These are phyloP conservation scores for Sinocyclocheilus maitianheensis DNA, from an alignment of 2,113 vertebrate species.

Conservation along the genomic window DNA sequence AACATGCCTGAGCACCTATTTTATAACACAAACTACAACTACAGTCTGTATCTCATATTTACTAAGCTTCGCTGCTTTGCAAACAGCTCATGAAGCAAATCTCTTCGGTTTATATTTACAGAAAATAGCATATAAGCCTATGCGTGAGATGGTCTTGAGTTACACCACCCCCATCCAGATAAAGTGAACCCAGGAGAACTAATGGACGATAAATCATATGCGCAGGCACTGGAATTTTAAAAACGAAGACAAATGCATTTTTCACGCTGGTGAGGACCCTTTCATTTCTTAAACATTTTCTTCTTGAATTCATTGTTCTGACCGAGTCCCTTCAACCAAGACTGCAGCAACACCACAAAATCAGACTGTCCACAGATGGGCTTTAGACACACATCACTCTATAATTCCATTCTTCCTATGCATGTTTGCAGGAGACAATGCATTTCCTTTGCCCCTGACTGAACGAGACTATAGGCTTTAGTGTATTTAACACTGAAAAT, in stretches of 20 bases:
- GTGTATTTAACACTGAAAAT: not conserved
- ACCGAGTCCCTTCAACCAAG: slow-evolving; percentile 29
- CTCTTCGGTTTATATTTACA: not conserved
- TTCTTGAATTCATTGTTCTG: slow-evolving; percentile 49
- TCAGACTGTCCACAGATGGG: slow-evolving; percentile 45
- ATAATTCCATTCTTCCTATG: slow-evolving; percentile 49
- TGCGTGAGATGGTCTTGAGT: not conserved
- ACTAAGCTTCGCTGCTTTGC: not conserved
- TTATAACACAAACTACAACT: not conserved
- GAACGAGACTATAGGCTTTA: not conserved
- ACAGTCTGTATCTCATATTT: not conserved
- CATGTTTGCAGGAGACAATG: slow-evolving; percentile 31
- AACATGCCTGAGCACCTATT: not conserved
- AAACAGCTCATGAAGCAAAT: not conserved
- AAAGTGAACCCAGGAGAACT: slow-evolving; percentile 42
- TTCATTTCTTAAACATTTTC: slow-evolving; percentile 53
- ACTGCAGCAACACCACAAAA: slow-evolving; percentile 25
- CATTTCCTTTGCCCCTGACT: slow-evolving; percentile 35
- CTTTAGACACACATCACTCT: slow-evolving; percentile 48
- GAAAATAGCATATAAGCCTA: not conserved
- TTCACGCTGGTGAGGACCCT: slow-evolving; percentile 43
- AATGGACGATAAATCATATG: slow-evolving; percentile 38
- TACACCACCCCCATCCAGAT: not conserved
- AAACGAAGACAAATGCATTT: slow-evolving; percentile 40
- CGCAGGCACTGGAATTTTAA: slow-evolving; percentile 34